Conservation (phyloP, 2,888 invertebrate genomes). For the Lasioglossum malachurum region DNA sequence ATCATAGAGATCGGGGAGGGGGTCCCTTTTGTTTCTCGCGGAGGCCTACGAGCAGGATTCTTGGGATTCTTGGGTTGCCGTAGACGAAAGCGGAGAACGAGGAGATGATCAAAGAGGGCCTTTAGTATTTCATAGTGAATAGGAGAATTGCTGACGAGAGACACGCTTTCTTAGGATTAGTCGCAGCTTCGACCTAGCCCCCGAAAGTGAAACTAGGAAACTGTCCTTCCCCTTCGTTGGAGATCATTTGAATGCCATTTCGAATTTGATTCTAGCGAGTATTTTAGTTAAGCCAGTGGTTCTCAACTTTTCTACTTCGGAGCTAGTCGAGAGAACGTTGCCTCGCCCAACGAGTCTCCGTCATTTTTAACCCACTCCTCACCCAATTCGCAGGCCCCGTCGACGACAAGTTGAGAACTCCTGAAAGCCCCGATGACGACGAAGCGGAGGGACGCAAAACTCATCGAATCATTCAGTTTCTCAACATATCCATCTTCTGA, state of each 20-base stretch:
- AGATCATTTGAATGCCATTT: not conserved
- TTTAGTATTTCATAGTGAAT: slow-evolving; percentile 67
- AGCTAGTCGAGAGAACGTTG: not conserved
- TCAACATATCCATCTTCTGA: slow-evolving; percentile 65
- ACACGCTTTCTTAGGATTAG: slow-evolving; percentile 73
- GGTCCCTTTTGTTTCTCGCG: slow-evolving; percentile 52
- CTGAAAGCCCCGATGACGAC: not conserved
- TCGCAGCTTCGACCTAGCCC: slow-evolving; percentile 65
- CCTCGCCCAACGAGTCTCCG: not conserved
- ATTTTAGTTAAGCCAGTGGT: not conserved
- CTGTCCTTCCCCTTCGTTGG: slow-evolving; percentile 34
- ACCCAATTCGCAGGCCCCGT: not conserved
- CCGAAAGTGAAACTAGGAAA: slow-evolving; percentile 37
- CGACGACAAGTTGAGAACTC: not conserved
- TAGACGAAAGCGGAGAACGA: slow-evolving; percentile 19
- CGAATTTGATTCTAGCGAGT: not conserved
- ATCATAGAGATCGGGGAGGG: slow-evolving; percentile 71
- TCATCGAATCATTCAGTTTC: slow-evolving; percentile 53
- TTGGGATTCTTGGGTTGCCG: slow-evolving; percentile 30
- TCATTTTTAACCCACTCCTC: not conserved
- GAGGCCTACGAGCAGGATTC: slow-evolving; percentile 57
- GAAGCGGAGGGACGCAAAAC: slow-evolving; percentile 29
- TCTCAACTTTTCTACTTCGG: not conserved
- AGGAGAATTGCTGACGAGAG: slow-evolving; percentile 50
- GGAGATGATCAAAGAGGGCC: slow-evolving; percentile 62